Percentiles rank a stretch among this genome's conserved stretches.
Conservation (phyloP, 2,888 invertebrate species). For the Rhagonycha lutea region DNA sequence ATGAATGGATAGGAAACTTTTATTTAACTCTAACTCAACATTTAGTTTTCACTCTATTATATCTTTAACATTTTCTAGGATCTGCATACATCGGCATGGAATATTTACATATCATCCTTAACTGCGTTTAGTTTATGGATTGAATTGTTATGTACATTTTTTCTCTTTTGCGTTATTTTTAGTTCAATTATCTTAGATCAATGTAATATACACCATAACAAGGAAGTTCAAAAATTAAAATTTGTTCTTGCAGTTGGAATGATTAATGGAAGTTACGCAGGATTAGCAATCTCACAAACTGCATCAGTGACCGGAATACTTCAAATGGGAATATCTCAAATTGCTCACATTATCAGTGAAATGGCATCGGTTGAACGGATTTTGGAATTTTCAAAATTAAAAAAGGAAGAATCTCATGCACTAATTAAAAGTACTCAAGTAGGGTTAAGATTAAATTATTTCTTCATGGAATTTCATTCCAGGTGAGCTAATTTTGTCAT, state of each 20-base stretch:
- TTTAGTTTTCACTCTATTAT: too few relatives aligned
- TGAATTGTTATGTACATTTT: slow-evolving; percentile 67
- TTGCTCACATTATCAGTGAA: slow-evolving; percentile 79
- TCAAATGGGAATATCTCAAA: slow-evolving; percentile 82
- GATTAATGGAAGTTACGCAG: slow-evolving; percentile 62
- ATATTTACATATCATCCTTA: slow-evolving; percentile 65
- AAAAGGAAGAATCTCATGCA: slow-evolving; percentile 60
- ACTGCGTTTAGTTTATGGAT: slow-evolving; percentile 69
- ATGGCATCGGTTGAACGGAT: slow-evolving; percentile 84
- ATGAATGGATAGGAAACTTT: too few relatives aligned
- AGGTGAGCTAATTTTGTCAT: slow-evolving; percentile 18
- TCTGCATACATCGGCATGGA: slow-evolving; percentile 69
- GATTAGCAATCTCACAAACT: slow-evolving; percentile 69
- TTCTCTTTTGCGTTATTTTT: slow-evolving; percentile 67
- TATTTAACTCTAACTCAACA: too few relatives aligned
- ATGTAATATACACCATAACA: slow-evolving; percentile 37
- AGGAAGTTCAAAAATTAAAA: neutral
- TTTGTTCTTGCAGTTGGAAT: slow-evolving; percentile 32
- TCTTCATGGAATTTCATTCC: neutral
- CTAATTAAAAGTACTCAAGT: slow-evolving; percentile 70
- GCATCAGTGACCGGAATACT: slow-evolving; percentile 64
- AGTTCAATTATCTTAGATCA: slow-evolving; percentile 61
- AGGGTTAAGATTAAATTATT: too few relatives aligned
- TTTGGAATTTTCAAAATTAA: slow-evolving; percentile 75
- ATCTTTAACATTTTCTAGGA: slow-evolving; percentile 52